These are phyloP conservation scores for Grapholita molesta DNA, from an alignment of 1,140 invertebrate genomes.

Conservation along the genomic window DNA sequence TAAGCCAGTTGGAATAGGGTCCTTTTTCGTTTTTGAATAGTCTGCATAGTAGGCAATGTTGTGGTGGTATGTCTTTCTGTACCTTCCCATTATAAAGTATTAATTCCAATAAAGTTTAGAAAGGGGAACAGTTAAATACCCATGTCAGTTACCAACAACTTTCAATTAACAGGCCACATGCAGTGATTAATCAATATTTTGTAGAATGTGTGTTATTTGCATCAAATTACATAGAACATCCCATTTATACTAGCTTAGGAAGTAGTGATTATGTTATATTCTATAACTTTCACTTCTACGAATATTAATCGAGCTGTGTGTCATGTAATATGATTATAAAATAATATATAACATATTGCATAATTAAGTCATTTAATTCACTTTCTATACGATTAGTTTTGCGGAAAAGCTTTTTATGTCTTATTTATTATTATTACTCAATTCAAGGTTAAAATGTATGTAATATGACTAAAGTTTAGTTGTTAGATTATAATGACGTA, in stretches of 20 bases:
- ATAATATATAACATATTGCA: neutral
- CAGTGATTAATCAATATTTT: conserved; percentile 15
- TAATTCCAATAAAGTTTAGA: neutral
- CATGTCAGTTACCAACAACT: neutral
- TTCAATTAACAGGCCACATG: neutral
- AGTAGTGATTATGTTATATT: neutral
- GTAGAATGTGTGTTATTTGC: neutral
- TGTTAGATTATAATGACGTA: conserved; percentile 21
- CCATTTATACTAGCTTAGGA: neutral
- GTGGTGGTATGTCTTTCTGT: too few species aligned
- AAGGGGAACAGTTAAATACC: neutral
- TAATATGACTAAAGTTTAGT: conserved; percentile 11
- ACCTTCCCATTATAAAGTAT: too few species aligned
- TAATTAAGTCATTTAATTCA: neutral
- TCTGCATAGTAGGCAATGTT: too few species aligned
- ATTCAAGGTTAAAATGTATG: conserved; percentile 19
- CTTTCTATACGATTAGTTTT: neutral
- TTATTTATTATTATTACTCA: neutral
- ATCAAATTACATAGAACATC: neutral
- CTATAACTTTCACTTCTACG: conserved; percentile 16
- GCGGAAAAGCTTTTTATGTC: neutral
- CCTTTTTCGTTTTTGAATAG: too few species aligned
- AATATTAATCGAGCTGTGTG: conserved; percentile 1
- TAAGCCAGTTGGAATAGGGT: too few species aligned
- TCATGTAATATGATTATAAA: conserved; percentile 5